Evolutionary conservation across 2,888 invertebrate species (phyloP).

Genomic region (Rhogogaster chlorosoma): DNA sequence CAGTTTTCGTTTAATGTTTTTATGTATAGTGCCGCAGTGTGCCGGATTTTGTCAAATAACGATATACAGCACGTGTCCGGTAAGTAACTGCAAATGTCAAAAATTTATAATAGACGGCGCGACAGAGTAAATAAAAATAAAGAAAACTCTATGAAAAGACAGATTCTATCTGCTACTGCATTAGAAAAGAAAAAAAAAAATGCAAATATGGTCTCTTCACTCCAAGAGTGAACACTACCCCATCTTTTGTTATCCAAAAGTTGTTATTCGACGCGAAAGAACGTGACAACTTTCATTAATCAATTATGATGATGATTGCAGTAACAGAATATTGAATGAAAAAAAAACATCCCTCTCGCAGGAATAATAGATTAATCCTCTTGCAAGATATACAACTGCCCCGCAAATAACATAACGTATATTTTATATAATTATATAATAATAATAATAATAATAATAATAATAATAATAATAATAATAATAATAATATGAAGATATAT

Average conservation of each 20-base stretch:
- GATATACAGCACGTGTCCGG: conserved; percentile 55
- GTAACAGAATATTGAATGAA: conserved; percentile 32
- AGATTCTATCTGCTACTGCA: conserved; percentile 5
- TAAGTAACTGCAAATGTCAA: conserved; percentile 62
- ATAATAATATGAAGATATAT: conserved; percentile 48
- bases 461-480: conserved; percentile 30
- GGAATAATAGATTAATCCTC: conserved; percentile 8
- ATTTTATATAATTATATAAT: conserved; percentile 72
- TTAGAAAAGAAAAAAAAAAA: conserved; percentile 36
- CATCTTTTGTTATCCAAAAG: background rate
- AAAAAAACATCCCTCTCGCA: background rate
- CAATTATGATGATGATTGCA: conserved; percentile 9
- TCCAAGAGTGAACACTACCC: background rate
- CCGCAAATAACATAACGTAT: conserved; percentile 56
- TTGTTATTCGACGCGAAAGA: background rate
- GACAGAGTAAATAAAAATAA: conserved; percentile 39
- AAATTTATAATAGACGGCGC: conserved; percentile 49
- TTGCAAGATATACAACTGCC: conserved; percentile 43
- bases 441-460: background rate
- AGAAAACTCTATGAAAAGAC: conserved; percentile 12
- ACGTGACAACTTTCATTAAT: background rate
- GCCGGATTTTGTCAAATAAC: conserved; percentile 50
- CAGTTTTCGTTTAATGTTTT: conserved; percentile 52
- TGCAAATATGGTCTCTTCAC: conserved; percentile 28
- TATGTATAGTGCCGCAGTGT: conserved; percentile 66